Conservation (phyloP, 1,140 invertebrate species). For the Dreissena rostriformis region DNA sequence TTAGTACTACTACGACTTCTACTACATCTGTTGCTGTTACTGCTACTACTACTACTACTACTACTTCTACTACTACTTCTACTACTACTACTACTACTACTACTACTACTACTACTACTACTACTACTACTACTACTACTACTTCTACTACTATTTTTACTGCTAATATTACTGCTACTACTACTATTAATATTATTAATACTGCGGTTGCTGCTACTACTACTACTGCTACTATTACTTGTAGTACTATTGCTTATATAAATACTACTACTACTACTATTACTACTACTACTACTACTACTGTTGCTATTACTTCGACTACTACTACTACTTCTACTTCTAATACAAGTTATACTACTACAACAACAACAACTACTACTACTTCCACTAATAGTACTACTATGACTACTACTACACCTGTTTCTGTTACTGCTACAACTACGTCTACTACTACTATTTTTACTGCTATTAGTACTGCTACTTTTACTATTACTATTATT, state of each 20-base stretch:
- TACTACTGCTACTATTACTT: not conserved
- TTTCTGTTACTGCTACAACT: not conserved
- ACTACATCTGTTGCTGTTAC: not conserved
- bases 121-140: slow-evolving; percentile 6
- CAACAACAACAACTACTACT: not conserved
- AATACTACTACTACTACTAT: slow-evolving; percentile 1
- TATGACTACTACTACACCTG: not conserved
- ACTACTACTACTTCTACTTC: not conserved
- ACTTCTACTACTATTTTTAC: not conserved
- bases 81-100: slow-evolving; percentile 6
- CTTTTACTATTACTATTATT: not conserved
- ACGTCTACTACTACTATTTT: not conserved
- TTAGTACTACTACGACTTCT: not conserved
- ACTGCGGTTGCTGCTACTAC: not conserved
- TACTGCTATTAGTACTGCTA: not conserved
- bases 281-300: slow-evolving; percentile 6
- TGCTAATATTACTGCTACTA: not conserved
- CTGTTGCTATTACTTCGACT: not conserved
- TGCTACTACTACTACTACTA: slow-evolving; percentile 3
- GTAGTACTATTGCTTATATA: not conserved
- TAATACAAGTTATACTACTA: not conserved
- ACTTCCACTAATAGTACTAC: no score
- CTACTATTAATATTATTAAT: not conserved
- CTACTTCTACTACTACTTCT: not conserved
- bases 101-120: slow-evolving; percentile 6